phyloP scores from a whole-genome alignment of 2,888 invertebrate species.

The Agriopis marginaria region DNA sequence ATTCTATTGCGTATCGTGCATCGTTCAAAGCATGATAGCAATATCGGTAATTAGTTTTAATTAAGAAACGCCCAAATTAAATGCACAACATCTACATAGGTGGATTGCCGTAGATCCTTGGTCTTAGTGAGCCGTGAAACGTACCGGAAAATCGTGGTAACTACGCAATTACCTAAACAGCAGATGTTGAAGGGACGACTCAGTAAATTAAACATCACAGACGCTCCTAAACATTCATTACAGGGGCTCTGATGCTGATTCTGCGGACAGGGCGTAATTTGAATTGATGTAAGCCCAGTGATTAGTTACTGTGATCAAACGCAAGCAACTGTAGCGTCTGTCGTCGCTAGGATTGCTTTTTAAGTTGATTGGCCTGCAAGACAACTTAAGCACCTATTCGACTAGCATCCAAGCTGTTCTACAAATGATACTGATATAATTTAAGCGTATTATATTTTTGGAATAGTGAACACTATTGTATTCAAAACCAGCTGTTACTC shows the following conservation, averaged over 20 bases:
- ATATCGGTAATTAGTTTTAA: too few species aligned
- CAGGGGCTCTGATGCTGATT: constrained; percentile 18
- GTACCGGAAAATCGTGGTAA: constrained; percentile 16
- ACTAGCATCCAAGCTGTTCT: too few species aligned
- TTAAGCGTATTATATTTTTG: too few species aligned
- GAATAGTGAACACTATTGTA: too few species aligned
- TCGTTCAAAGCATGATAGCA: too few species aligned
- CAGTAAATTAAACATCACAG: constrained; percentile 31
- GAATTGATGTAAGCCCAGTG: constrained; percentile 15
- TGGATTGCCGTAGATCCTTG: not conserved
- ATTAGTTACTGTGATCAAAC: constrained; percentile 4
- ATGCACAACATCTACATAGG: not conserved
- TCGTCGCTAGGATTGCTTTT: too few species aligned
- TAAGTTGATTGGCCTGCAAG: too few species aligned
- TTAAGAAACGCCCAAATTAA: not conserved
- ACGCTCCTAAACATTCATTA: constrained; percentile 24
- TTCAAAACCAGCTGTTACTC: too few species aligned
- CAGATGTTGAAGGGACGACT: constrained; percentile 26
- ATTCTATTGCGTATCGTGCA: too few species aligned
- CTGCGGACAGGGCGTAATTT: constrained; percentile 13
- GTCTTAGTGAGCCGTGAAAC: constrained; percentile 11
- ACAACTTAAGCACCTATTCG: too few species aligned
- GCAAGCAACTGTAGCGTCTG: too few species aligned
- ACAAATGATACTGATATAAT: too few species aligned
- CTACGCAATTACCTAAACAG: constrained; percentile 26